Evolutionary conservation across 1,140 invertebrate genomes (phyloP).

Genomic region (Heliconius nattereri): DNA sequence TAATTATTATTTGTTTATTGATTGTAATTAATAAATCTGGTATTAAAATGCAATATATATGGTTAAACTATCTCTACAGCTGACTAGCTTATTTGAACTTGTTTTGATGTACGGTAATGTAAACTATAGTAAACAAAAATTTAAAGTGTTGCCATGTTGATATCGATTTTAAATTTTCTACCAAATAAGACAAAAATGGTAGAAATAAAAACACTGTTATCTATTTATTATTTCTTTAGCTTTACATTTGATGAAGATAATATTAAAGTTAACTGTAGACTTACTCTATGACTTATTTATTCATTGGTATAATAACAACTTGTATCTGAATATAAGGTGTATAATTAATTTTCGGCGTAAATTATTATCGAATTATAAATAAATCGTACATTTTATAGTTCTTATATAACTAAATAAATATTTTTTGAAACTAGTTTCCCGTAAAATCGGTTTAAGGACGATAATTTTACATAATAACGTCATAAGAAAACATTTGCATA

Average conservation of each 20-base stretch:
- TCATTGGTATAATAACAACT: too few species aligned
- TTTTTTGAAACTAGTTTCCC: too few species aligned
- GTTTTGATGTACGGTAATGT: slow-evolving; percentile 49
- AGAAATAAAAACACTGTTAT: neutral
- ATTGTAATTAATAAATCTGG: neutral
- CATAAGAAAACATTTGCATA: too few species aligned
- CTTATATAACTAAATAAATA: too few species aligned
- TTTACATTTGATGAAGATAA: neutral
- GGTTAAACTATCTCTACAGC: slow-evolving; percentile 26
- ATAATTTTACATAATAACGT: too few species aligned
- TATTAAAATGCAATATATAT: slow-evolving; percentile 4
- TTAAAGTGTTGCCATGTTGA: slow-evolving; percentile 38
- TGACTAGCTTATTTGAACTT: slow-evolving; percentile 48
- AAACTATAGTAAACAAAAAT: slow-evolving; percentile 66
- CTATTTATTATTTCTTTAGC: neutral
- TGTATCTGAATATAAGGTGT: too few species aligned
- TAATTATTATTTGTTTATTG: neutral
- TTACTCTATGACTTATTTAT: too few species aligned
- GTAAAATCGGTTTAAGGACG: too few species aligned
- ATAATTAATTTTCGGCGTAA: too few species aligned
- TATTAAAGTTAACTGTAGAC: too few species aligned
- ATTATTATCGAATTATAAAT: too few species aligned
- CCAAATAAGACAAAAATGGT: neutral
- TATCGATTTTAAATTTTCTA: slow-evolving; percentile 34
- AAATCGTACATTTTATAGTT: too few species aligned